Percentiles rank a stretch among this genome's conserved stretches.
Evolutionary conservation across 2,888 invertebrate genomes (phyloP).

Genomic region (Eulithis testata): DNA sequence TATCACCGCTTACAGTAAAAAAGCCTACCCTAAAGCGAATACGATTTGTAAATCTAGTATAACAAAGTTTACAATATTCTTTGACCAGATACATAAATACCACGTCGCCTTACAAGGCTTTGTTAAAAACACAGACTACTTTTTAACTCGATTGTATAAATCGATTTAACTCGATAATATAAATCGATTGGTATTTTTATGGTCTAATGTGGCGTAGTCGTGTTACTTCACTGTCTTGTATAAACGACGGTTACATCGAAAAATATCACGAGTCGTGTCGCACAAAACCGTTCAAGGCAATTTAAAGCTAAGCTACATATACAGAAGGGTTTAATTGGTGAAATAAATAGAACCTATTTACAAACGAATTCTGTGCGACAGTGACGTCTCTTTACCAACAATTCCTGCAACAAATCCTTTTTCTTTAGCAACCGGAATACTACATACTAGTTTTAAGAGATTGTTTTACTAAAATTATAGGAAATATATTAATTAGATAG

Average conservation of each 20-base stretch:
- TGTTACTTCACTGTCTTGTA: conserved; percentile 41
- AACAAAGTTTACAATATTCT: conserved; percentile 57
- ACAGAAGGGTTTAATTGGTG: conserved; percentile 47
- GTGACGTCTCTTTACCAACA: conserved; percentile 53
- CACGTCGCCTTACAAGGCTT: conserved; percentile 22
- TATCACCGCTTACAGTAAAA: conserved; percentile 37
- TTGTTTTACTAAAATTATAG: conserved; percentile 1
- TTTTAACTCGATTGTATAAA: too few species aligned
- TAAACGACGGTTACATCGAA: conserved; percentile 58
- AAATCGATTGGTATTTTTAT: background rate
- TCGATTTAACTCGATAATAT: too few species aligned
- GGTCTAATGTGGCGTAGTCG: background rate
- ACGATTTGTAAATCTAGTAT: conserved; percentile 69
- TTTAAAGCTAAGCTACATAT: conserved; percentile 47
- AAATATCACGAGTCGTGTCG: conserved; percentile 65
- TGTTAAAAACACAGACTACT: background rate
- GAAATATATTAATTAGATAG: conserved; percentile 1
- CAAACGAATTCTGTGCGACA: conserved; percentile 56
- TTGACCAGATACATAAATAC: conserved; percentile 66
- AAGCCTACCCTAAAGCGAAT: conserved; percentile 77
- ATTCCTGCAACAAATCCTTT: conserved; percentile 70
- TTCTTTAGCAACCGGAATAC: conserved; percentile 39
- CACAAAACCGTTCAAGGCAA: conserved; percentile 41
- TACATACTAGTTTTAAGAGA: conserved; percentile 23
- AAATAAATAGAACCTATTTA: conserved; percentile 69